These are phyloP conservation scores for Bungarus multicinctus DNA, from an alignment of 2,113 vertebrate species.

Conservation along the genomic window DNA sequence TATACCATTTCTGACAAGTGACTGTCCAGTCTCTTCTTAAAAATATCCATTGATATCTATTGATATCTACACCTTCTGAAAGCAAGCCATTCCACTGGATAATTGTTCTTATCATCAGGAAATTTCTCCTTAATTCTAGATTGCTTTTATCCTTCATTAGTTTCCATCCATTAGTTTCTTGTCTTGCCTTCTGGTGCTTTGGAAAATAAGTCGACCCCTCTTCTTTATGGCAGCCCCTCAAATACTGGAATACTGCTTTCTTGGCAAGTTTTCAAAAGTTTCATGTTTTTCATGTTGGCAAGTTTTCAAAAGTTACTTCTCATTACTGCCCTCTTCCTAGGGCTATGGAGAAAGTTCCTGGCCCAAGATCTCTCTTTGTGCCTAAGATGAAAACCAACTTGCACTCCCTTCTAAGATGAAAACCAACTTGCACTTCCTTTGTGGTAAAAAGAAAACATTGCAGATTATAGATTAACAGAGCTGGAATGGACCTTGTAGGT, in stretches of 20 bases:
- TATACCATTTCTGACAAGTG: not conserved
- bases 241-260: not conserved
- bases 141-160: not conserved
- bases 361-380: not conserved
- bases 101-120: not conserved
- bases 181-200: not conserved
- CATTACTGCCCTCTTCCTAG: not conserved
- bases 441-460: conserved; percentile 46
- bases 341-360: not conserved
- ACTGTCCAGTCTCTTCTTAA: not conserved
- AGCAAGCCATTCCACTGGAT: not conserved
- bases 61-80: not conserved
- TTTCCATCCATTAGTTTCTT: not conserved
- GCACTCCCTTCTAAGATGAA: not conserved
- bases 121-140: not conserved
- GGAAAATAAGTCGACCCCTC: not conserved
- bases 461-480: conserved; percentile 23
- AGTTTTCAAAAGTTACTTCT: not conserved
- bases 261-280: no score
- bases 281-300: not conserved
- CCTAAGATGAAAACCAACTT: not conserved
- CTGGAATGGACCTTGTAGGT: no score
- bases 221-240: not conserved
- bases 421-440: not conserved
- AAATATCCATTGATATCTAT: not conserved